Conservation (phyloP, 2,888 invertebrate genomes). For the Gnatocerus cornutus region DNA sequence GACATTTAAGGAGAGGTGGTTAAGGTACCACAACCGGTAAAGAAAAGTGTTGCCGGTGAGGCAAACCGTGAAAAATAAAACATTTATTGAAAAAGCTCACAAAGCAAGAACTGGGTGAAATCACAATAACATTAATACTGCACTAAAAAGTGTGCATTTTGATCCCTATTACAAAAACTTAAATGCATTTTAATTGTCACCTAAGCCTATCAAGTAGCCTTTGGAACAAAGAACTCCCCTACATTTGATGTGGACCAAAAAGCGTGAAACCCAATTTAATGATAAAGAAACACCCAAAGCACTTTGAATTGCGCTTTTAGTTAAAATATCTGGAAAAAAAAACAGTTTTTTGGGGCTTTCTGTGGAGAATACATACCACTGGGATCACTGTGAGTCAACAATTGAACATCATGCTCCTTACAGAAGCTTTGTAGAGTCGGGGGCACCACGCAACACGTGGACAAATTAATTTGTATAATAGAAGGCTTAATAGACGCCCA, state of each 20-base stretch:
- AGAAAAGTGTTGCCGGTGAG: too few species aligned
- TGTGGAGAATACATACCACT: slow-evolving; percentile 75
- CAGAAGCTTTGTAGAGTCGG: slow-evolving; percentile 92
- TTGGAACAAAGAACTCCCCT: slow-evolving; percentile 93
- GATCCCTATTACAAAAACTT: neutral
- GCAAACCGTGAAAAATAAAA: slow-evolving; percentile 1
- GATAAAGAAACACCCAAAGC: slow-evolving; percentile 73
- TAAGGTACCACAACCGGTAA: neutral
- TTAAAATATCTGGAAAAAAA: slow-evolving; percentile 72
- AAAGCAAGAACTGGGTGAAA: slow-evolving; percentile 13
- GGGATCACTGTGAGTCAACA: slow-evolving; percentile 97
- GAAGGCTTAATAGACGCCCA: slow-evolving; percentile 87
- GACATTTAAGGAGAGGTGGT: neutral
- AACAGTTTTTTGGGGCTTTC: neutral
- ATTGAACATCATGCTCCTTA: slow-evolving; percentile 90
- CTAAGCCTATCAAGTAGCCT: slow-evolving; percentile 82
- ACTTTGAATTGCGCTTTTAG: slow-evolving; percentile 74
- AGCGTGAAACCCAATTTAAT: slow-evolving; percentile 87
- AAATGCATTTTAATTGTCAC: slow-evolving; percentile 36
- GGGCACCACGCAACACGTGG: slow-evolving; percentile 95
- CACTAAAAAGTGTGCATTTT: slow-evolving; percentile 4
- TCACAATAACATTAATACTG: slow-evolving; percentile 22
- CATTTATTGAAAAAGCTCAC: slow-evolving; percentile 3
- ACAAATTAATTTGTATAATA: slow-evolving; percentile 94
- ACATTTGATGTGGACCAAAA: slow-evolving; percentile 92